Base-by-base conservation (phyloP, 35 echinoderm and acorn worm species). In the Apostichopus parvimensis region DNA sequence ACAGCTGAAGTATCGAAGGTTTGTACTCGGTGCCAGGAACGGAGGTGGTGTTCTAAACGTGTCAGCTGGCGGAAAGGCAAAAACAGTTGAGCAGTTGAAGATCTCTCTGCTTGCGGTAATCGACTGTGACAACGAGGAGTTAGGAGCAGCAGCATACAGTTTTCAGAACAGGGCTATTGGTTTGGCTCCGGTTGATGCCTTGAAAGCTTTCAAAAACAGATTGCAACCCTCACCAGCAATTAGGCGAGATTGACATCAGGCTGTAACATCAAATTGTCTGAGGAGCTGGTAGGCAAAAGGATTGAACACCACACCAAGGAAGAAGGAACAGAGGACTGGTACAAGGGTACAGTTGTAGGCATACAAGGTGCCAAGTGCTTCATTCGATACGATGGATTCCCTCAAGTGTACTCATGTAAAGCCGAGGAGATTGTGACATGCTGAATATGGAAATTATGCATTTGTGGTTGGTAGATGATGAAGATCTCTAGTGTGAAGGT, bases 1-100 rank as follows among this genome's bases (percentile, higher is more conserved):
- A 14, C 79, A 83, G 22, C 25, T 72, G 15, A 80, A 82, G 60
- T 92, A 82, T 83, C 58, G 91, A 18, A 92, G 55, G 18, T 83
- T 5, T 68, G 91, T 92, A 72, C 53, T 92, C 0, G 62, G 62
- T 82, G 28, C 26, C 9, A 73, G 53, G 12, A 92, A 92, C 34
- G 65, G 82, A 72, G 91, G 81, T 82, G 79, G 91, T 68, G 8
- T 92, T 15, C 79, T 92, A 45, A 92, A 92, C 81, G 54, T 92
- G 60, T 92, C 79, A 18, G 55, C 34, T 18, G 60, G n/a, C 4
- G 90, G 73, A 28, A 59, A 65, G 60, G n/a, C 79, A 9, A 82
- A 82, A 64, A 76, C 53, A 34, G 22, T 94, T 53, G 5, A 77
- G 20, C 71, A 87, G 54, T 60, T 91, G 24, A 91, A n/a, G 73